These are phyloP conservation scores for Alauda arvensis DNA, from an alignment of 2,797 vertebrate species.

Conservation along the genomic window DNA sequence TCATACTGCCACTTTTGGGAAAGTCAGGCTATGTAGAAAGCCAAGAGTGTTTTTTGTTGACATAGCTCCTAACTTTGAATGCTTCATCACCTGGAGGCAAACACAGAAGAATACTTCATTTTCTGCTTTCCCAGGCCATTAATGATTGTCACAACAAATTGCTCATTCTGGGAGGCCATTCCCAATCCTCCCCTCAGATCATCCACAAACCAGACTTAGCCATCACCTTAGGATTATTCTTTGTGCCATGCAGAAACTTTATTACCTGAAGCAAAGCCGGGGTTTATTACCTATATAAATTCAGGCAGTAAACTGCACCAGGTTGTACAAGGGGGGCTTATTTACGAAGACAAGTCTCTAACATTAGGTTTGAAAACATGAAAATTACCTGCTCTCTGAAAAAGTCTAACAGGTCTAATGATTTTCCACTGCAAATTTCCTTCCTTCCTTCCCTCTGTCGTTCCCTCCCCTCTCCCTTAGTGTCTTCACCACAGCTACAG, in stretches of 20 bases:
- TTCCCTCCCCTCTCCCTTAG: neutral
- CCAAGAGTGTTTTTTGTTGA: neutral
- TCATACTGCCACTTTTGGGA: neutral
- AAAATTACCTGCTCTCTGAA: neutral
- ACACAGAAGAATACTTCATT: neutral
- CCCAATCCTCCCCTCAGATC: neutral
- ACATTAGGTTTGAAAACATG: neutral
- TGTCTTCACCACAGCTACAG: neutral
- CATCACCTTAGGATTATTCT: neutral
- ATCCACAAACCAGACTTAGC: neutral
- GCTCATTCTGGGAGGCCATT: neutral
- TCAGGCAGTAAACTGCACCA: neutral
- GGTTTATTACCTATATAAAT: neutral
- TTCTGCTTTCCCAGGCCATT: neutral
- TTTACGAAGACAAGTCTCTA: neutral
- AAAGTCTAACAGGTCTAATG: neutral
- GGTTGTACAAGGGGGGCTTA: neutral
- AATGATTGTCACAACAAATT: neutral
- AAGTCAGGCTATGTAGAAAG: neutral
- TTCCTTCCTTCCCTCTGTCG: neutral
- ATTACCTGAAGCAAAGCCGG: neutral
- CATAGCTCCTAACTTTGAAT: neutral
- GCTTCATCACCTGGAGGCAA: neutral
- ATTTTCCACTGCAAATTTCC: neutral
- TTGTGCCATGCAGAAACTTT: accelerated